Percentiles rank a stretch among this genome's conserved stretches.
These are phyloP conservation scores for Rhabditoides inermis DNA, from an alignment of 2,888 invertebrate species.

Conservation along the genomic window DNA sequence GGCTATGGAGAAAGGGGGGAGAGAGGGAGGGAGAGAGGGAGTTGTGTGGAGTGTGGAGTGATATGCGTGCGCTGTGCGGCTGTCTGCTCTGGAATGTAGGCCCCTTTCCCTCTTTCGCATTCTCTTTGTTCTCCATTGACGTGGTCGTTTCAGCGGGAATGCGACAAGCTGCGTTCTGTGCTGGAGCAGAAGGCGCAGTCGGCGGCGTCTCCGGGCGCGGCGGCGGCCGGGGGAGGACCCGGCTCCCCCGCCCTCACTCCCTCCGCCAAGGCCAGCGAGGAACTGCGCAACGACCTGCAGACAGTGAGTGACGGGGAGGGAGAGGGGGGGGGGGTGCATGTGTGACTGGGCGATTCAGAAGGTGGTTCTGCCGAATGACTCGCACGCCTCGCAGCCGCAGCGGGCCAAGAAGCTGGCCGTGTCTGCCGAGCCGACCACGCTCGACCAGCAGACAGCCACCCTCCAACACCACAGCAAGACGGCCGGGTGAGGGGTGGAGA, in stretches of 20 bases:
- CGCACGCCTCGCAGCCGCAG: too few species aligned
- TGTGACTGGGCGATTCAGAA: conserved; percentile 18
- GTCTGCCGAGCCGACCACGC: conserved; percentile 53
- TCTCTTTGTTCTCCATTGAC: too few species aligned
- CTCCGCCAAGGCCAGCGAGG: too few species aligned
- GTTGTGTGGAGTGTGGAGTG: background rate
- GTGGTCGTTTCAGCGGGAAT: conserved; percentile 46
- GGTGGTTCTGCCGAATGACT: conserved; percentile 20
- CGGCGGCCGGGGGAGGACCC: too few species aligned
- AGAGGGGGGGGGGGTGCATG: background rate
- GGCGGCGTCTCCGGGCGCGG: conserved; percentile 32
- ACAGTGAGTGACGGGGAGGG: background rate
- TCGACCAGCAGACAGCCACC: conserved; percentile 42
- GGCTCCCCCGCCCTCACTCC: too few species aligned
- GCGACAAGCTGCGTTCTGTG: conserved; percentile 57
- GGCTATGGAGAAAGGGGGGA: too few species aligned
- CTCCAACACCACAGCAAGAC: conserved; percentile 49
- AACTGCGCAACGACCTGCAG: conserved; percentile 4
- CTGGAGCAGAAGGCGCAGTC: conserved; percentile 55
- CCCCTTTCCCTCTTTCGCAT: background rate
- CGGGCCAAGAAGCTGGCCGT: conserved; percentile 56
- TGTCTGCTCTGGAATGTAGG: too few species aligned
- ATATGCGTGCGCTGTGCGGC: background rate
- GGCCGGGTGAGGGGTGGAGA: conserved; percentile 33
- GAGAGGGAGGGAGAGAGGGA: background rate